Evolutionary conservation across 1,140 invertebrate species (phyloP).

Genomic region (Cylas formicarius): DNA sequence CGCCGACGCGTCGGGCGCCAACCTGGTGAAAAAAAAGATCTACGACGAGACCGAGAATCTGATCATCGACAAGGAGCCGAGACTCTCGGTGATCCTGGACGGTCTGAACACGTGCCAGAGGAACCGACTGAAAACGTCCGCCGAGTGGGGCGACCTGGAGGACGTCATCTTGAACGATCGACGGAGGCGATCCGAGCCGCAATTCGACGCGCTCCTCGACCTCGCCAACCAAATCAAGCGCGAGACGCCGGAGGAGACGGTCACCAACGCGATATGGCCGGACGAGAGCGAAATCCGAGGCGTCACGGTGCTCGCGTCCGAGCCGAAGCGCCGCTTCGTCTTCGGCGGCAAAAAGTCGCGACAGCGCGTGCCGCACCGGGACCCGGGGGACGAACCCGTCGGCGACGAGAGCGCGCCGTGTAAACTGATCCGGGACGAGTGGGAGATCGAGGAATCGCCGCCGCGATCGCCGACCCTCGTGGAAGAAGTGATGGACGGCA

Average conservation of each 20-base stretch:
- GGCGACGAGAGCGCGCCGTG: slow-evolving; percentile 6
- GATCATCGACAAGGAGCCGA: slow-evolving; percentile 50
- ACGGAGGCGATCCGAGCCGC: slow-evolving; percentile 18
- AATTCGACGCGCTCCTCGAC: slow-evolving; percentile 38
- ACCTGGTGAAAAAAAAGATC: slow-evolving; percentile 55
- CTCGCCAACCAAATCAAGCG: slow-evolving; percentile 38
- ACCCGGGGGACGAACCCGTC: slow-evolving; percentile 14
- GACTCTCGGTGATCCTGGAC: slow-evolving; percentile 54
- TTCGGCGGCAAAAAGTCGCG: slow-evolving; percentile 5
- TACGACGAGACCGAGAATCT: slow-evolving; percentile 35
- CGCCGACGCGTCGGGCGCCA: slow-evolving; percentile 52
- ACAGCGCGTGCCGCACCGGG: no score
- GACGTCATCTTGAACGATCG: slow-evolving; percentile 54
- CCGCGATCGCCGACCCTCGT: slow-evolving; percentile 10
- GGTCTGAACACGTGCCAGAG: slow-evolving; percentile 58
- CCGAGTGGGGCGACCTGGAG: slow-evolving; percentile 68
- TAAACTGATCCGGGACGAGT: slow-evolving; percentile 19
- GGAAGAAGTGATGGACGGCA: slow-evolving; percentile 18
- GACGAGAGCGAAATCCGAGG: slow-evolving; percentile 12
- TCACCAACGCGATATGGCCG: slow-evolving; percentile 14
- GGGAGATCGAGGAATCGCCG: slow-evolving; percentile 14
- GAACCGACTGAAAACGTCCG: slow-evolving; percentile 62
- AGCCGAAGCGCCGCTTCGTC: neutral
- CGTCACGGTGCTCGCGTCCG: neutral
- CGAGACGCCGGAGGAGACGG: slow-evolving; percentile 16